Base-by-base conservation (phyloP, 2,797 vertebrate genomes). In the Enteromius afrohamiltoni region DNA sequence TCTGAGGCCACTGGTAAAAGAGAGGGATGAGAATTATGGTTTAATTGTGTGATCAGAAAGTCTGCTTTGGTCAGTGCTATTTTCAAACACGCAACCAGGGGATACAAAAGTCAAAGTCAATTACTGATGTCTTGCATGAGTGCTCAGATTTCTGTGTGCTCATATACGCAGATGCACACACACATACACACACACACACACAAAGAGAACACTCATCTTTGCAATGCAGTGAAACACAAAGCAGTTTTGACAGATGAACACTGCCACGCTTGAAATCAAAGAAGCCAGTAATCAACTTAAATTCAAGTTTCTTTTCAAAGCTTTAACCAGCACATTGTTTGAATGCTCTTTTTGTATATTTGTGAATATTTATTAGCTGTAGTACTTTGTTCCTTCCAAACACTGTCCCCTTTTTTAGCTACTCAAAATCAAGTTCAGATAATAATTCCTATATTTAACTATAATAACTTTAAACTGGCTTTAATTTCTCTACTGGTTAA, bases 211-310 rank as follows among this genome's bases (percentile, higher is more conserved):
- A 70, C 51, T 19, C 37, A 80, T 71, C 62, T 82, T 42, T 81
- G 77, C 83, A 55, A 89, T 87, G 81, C 90, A 88, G 64, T 67
- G 80, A 88, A 85, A 88, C 82, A 34, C 86, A 85, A 88, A 91
- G 88, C 89, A 85, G 84, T 89, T 91, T 90, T 91, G 92, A 94
- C 90, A 88, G 90, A 92, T 90, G 91, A 92, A 92, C 90, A 92
- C 88, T 91, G 90, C 87, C 86, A 60, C 87, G 88, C 86, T 77
- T 83, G 23, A 87, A 91, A 93, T 92, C 91, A 91, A 87, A 91
- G 89, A 80, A 85, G 89, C 89, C 90, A 90, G 92, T 93, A 89
- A 93, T 94, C 92, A 92, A 90, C 90, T 78, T 89, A 90, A 91
- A 91, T 92, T 90, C 86, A 90, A 88, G 93, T 92, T 86, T 70